A percentile compares a stretch with the other conserved stretches of the same genome.
Conservation (phyloP, 1,140 invertebrate species). For the Drosophila varians region DNA sequence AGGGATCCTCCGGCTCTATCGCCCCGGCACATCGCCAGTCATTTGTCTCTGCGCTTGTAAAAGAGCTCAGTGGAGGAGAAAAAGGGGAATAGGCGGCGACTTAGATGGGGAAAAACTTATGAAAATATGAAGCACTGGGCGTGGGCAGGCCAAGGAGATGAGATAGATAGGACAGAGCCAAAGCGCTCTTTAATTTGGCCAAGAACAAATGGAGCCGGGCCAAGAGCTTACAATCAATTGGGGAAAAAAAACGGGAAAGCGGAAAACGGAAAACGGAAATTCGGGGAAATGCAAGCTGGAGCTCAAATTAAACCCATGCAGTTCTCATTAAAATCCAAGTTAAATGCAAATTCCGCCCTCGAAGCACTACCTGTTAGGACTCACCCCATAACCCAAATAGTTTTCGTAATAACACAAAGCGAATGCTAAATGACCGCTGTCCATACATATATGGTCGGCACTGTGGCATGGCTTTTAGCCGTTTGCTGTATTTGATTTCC, state of each 20-base stretch:
- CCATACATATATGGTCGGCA: slow-evolving; percentile 16
- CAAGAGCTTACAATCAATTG: neutral
- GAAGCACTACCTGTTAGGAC: slow-evolving; percentile 25
- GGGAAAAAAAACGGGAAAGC: too few species aligned
- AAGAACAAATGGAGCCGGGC: slow-evolving; percentile 29
- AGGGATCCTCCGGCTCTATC: slow-evolving; percentile 49
- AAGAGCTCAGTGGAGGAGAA: slow-evolving; percentile 30
- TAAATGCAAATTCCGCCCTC: slow-evolving; percentile 49
- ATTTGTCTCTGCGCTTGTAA: slow-evolving; percentile 79
- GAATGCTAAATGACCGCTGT: slow-evolving; percentile 58
- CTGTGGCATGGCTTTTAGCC: slow-evolving; percentile 76
- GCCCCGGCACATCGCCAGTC: slow-evolving; percentile 58
- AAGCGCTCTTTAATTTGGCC: slow-evolving; percentile 58
- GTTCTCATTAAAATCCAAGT: slow-evolving; percentile 24
- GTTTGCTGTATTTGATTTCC: slow-evolving; percentile 78
- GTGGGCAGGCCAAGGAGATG: slow-evolving; percentile 43
- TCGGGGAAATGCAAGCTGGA: slow-evolving; percentile 6
- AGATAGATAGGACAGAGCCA: slow-evolving; percentile 23
- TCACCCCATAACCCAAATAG: slow-evolving; percentile 55
- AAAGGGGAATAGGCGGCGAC: slow-evolving; percentile 7
- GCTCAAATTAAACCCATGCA: slow-evolving; percentile 16
- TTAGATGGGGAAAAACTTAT: slow-evolving; percentile 58
- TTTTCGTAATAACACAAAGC: slow-evolving; percentile 57
- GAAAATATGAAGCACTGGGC: slow-evolving; percentile 68
- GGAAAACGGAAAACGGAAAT: slow-evolving; percentile 9